Evolutionary conservation across 1,140 invertebrate genomes (phyloP).

Genomic region (Atta colombica): DNA sequence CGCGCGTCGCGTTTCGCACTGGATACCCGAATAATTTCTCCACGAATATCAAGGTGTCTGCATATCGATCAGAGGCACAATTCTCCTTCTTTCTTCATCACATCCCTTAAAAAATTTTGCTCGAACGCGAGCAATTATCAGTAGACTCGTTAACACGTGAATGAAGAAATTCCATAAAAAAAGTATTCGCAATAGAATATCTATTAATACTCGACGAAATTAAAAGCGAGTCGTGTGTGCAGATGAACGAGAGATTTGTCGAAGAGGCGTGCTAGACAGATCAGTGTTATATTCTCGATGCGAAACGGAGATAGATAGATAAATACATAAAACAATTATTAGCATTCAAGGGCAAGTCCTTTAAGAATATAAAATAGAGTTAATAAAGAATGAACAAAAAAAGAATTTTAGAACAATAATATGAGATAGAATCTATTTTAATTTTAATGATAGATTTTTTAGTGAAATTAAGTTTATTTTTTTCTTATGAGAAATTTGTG

Average conservation of each 20-base stretch:
- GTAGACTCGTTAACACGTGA: slow-evolving; percentile 1
- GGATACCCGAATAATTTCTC: slow-evolving; percentile 15
- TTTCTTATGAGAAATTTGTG: too few relatives aligned
- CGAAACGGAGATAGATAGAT: too few relatives aligned
- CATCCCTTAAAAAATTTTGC: slow-evolving; percentile 19
- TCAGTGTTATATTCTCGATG: background rate
- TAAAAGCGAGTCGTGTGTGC: slow-evolving; percentile 39
- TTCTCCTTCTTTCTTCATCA: background rate
- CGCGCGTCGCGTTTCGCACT: background rate
- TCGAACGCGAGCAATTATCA: slow-evolving; percentile 18
- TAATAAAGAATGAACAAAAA: too few relatives aligned
- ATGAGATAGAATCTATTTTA: too few relatives aligned
- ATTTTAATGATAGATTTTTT: too few relatives aligned
- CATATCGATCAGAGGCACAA: background rate
- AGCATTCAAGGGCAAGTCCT: too few relatives aligned
- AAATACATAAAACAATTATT: too few relatives aligned
- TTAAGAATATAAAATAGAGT: too few relatives aligned
- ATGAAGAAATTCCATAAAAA: slow-evolving; percentile 15
- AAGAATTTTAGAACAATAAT: too few relatives aligned
- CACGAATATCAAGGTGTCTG: slow-evolving; percentile 14
- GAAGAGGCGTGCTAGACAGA: slow-evolving; percentile 16
- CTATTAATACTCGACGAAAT: slow-evolving; percentile 37
- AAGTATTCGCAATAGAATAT: slow-evolving; percentile 13
- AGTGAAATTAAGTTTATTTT: too few relatives aligned
- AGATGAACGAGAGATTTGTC: slow-evolving; percentile 36